A percentile compares a stretch with the other conserved stretches of the same genome.
Evolutionary conservation across 2,797 vertebrate species (phyloP).

Genomic region (Ptychadena robeensis): DNA sequence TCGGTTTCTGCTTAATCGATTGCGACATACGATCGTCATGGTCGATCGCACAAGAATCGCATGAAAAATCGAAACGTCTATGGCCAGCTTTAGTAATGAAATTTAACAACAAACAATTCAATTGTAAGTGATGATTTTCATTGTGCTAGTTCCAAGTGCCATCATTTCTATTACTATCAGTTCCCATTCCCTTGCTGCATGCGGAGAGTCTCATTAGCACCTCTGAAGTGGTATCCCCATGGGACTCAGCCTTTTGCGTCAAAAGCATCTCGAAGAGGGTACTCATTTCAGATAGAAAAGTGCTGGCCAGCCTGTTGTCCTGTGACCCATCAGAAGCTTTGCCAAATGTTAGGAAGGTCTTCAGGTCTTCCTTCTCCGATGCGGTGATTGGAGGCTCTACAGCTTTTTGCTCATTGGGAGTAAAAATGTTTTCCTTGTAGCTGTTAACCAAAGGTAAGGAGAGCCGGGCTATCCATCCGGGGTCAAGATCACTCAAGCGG

Average conservation of each 20-base stretch:
- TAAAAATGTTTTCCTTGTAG: conserved; percentile 91
- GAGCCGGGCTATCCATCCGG: conserved; percentile 86
- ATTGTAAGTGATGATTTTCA: background rate
- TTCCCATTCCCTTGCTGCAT: conserved; percentile 80
- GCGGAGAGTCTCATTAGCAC: conserved; percentile 87
- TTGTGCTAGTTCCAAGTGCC: background rate
- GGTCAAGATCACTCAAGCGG: conserved; percentile 75
- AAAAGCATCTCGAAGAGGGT: conserved; percentile 91
- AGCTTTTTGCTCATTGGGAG: conserved; percentile 71
- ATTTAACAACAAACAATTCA: background rate
- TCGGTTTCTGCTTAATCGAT: no score
- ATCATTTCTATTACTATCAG: conserved; percentile 69
- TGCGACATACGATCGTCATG: no score
- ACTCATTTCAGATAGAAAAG: conserved; percentile 91
- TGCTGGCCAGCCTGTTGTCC: conserved; percentile 76
- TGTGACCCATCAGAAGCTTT: conserved; percentile 74
- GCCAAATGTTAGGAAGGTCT: conserved; percentile 93
- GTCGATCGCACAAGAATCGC: no score
- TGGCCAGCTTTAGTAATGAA: no score
- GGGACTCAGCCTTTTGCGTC: conserved; percentile 83
- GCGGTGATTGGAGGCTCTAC: conserved; percentile 65
- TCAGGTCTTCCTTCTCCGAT: conserved; percentile 70
- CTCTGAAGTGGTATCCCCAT: conserved; percentile 75
- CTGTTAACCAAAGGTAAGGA: conserved; percentile 83
- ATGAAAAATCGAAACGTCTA: no score